These are phyloP conservation scores for Micrasema longulum DNA, from an alignment of 1,140 invertebrate species.

Conservation along the genomic window DNA sequence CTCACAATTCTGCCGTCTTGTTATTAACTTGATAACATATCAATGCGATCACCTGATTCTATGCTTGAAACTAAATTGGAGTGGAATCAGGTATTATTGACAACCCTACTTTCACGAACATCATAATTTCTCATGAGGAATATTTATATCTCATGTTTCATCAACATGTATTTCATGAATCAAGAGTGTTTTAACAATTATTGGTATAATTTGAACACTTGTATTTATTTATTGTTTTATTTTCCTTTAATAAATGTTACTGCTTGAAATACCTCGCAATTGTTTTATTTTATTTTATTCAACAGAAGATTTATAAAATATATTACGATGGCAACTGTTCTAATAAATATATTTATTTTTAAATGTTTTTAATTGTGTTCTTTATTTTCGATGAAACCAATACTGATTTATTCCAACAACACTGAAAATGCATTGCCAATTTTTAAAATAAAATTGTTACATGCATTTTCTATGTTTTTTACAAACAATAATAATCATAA, in stretches of 20 bases:
- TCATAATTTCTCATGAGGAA: too few relatives aligned
- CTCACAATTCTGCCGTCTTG: neutral
- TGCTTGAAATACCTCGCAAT: conserved; percentile 46
- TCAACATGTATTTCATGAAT: too few relatives aligned
- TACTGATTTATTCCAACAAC: too few relatives aligned
- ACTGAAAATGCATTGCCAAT: too few relatives aligned
- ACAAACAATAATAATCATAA: too few relatives aligned
- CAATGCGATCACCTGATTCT: conserved; percentile 10
- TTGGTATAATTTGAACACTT: conserved; percentile 20
- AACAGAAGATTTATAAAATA: conserved; percentile 45
- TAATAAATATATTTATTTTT: conserved; percentile 53
- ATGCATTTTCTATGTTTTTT: too few relatives aligned
- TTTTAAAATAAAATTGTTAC: too few relatives aligned
- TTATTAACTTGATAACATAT: neutral
- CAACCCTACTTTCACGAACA: too few relatives aligned
- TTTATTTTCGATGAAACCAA: too few relatives aligned
- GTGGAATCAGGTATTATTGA: too few relatives aligned
- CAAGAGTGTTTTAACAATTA: conserved; percentile 8
- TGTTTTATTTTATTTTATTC: conserved; percentile 44
- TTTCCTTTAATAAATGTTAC: conserved; percentile 45
- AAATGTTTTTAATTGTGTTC: conserved; percentile 49
- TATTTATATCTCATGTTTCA: too few relatives aligned
- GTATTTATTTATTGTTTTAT: conserved; percentile 45
- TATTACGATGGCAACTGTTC: conserved; percentile 29
- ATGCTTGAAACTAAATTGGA: too few relatives aligned